Percentiles rank a stretch among this genome's conserved stretches.
Conservation (phyloP, 2,888 invertebrate species). For the Leptopterna dolabrata region DNA sequence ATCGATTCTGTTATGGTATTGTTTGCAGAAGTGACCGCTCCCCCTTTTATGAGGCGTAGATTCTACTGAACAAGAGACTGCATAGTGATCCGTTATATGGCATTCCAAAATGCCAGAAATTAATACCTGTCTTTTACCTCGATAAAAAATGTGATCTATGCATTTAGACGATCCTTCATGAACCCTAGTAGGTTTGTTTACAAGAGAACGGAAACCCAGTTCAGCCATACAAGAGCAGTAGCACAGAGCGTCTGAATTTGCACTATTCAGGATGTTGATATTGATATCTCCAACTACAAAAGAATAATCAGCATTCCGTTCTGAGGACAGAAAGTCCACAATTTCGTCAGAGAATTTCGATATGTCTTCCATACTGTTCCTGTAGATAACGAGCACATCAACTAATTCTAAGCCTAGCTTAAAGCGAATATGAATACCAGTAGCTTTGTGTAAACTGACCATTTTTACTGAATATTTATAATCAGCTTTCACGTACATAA, state of each 20-base stretch:
- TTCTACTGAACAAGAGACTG: too few species aligned
- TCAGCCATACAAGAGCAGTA: too few species aligned
- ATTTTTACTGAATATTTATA: not conserved
- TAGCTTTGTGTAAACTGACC: not conserved
- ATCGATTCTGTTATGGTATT: not conserved
- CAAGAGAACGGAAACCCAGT: too few species aligned
- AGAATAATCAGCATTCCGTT: not conserved
- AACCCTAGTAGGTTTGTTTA: too few species aligned
- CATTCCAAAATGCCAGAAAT: too few species aligned
- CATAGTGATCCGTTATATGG: too few species aligned
- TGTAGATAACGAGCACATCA: not conserved
- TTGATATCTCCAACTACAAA: not conserved
- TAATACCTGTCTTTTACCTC: too few species aligned
- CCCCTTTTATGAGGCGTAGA: too few species aligned
- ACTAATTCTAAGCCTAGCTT: not conserved
- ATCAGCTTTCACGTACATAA: constrained; percentile 7
- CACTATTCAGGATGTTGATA: not conserved
- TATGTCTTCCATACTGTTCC: not conserved
- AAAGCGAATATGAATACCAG: not conserved
- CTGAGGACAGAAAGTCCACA: not conserved
- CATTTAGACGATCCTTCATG: too few species aligned
- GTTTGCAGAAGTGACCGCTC: too few species aligned
- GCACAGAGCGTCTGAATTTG: not conserved
- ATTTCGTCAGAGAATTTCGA: not conserved
- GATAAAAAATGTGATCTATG: too few species aligned